These are phyloP conservation scores for Ruditapes philippinarum DNA, from an alignment of 1,140 invertebrate species.

Conservation along the genomic window DNA sequence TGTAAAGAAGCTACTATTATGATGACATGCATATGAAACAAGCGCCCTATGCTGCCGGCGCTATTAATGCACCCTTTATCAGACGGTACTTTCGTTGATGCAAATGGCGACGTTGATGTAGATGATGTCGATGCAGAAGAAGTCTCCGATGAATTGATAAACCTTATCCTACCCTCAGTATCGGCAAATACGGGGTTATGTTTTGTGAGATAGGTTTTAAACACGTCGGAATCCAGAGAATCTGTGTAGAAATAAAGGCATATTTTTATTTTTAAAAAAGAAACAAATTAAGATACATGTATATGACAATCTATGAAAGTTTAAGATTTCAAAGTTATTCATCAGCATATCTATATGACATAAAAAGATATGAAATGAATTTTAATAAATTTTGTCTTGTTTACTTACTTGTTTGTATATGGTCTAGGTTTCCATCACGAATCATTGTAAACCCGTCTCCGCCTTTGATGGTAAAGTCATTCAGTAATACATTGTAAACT, in stretches of 20 bases:
- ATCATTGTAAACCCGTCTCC: conserved; percentile 90
- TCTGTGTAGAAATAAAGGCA: too few species aligned
- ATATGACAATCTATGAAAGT: too few species aligned
- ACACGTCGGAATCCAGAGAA: conserved; percentile 60
- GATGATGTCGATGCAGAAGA: not conserved
- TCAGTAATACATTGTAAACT: conserved; percentile 89
- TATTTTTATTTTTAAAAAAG: too few species aligned
- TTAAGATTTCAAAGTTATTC: too few species aligned
- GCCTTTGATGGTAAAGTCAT: conserved; percentile 90
- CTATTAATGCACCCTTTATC: not conserved
- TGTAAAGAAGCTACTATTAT: too few species aligned
- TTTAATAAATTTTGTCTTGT: too few species aligned
- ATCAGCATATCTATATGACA: too few species aligned
- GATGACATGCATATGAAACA: too few species aligned
- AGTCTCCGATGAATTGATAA: not conserved
- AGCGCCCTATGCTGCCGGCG: not conserved
- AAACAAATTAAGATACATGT: too few species aligned
- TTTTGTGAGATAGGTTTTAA: conserved; percentile 50
- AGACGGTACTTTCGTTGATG: not conserved
- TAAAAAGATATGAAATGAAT: too few species aligned
- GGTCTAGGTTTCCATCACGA: conserved; percentile 79
- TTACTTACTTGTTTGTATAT: conserved; percentile 84
- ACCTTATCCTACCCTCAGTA: conserved; percentile 44
- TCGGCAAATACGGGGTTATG: conserved; percentile 57
- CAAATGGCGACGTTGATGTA: not conserved